These are phyloP conservation scores for Drosophila pegasa DNA, from an alignment of 2,888 invertebrate genomes.

Conservation along the genomic window DNA sequence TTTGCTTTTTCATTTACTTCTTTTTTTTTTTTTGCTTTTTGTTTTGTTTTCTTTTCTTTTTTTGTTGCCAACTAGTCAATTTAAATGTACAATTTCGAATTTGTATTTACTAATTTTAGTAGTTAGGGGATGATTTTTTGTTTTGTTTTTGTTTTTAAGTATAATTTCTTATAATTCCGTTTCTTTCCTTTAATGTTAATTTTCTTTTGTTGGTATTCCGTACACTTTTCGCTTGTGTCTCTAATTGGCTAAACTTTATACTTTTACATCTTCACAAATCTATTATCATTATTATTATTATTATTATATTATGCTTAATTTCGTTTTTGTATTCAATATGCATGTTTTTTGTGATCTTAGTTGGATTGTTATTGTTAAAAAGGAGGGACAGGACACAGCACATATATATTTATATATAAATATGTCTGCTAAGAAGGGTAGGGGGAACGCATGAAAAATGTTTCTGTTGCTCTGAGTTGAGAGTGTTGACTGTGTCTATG, in stretches of 20 bases:
- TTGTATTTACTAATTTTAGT: constrained; percentile 77
- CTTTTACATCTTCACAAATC: constrained; percentile 66
- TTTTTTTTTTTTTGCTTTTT: constrained; percentile 11
- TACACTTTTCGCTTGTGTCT: constrained; percentile 65
- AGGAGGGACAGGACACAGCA: constrained; percentile 19
- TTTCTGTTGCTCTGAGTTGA: constrained; percentile 47
- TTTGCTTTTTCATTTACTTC: constrained; percentile 15
- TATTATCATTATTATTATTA: constrained; percentile 41
- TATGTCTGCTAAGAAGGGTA: constrained; percentile 16
- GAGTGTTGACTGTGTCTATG: constrained; percentile 50
- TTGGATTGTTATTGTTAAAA: constrained; percentile 36
- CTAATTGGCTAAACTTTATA: constrained; percentile 79
- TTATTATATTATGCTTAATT: constrained; percentile 34
- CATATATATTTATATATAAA: not conserved
- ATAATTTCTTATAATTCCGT: constrained; percentile 63
- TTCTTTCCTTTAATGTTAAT: constrained; percentile 34
- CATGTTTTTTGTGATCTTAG: constrained; percentile 45
- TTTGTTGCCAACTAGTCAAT: constrained; percentile 31
- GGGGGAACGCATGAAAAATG: constrained; percentile 56
- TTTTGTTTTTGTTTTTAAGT: constrained; percentile 54
- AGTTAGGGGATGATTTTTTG: constrained; percentile 64
- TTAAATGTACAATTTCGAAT: constrained; percentile 78
- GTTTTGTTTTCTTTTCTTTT: constrained; percentile 12
- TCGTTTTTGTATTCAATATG: constrained; percentile 46
- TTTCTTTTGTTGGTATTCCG: constrained; percentile 50